Evolutionary conservation across 2,888 invertebrate species (phyloP).

Genomic region (Ichneumon xanthorius): DNA sequence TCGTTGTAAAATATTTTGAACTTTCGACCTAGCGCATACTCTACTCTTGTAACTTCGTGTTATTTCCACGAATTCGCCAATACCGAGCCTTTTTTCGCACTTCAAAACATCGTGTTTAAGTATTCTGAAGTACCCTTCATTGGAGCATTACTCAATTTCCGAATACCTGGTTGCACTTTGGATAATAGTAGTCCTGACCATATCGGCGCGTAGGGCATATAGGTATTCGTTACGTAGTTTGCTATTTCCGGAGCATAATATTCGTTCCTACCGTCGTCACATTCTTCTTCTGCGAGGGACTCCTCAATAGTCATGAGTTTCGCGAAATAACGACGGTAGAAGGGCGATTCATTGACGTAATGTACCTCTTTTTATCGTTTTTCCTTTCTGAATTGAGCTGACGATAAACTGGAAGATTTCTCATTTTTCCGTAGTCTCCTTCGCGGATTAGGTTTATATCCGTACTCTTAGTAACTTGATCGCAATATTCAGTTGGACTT

Average conservation of each 20-base stretch:
- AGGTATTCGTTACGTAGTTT: conserved; percentile 5
- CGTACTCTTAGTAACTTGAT: too few species aligned
- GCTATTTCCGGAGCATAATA: conserved; percentile 25
- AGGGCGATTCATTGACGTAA: neutral
- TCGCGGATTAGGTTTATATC: too few species aligned
- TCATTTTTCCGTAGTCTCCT: too few species aligned
- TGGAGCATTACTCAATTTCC: conserved; percentile 16
- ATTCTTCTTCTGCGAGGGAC: neutral
- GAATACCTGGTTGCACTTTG: neutral
- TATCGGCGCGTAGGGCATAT: conserved; percentile 17
- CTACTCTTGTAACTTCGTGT: conserved; percentile 16
- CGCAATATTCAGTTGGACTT: too few species aligned
- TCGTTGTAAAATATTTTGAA: conserved; percentile 17
- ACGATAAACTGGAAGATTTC: too few species aligned
- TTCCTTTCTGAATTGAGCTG: too few species aligned
- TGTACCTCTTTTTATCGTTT: too few species aligned
- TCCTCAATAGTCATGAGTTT: neutral
- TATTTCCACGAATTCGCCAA: conserved; percentile 26
- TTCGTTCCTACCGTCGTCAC: neutral
- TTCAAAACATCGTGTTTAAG: conserved; percentile 19
- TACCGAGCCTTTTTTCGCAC: neutral
- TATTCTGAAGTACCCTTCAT: conserved; percentile 34
- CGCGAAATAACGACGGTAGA: conserved; percentile 13
- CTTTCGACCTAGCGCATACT: conserved; percentile 6
- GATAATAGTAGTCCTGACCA: conserved; percentile 22